Evolutionary conservation across 2,797 vertebrate genomes (phyloP).

Genomic region (Falco peregrinus): DNA sequence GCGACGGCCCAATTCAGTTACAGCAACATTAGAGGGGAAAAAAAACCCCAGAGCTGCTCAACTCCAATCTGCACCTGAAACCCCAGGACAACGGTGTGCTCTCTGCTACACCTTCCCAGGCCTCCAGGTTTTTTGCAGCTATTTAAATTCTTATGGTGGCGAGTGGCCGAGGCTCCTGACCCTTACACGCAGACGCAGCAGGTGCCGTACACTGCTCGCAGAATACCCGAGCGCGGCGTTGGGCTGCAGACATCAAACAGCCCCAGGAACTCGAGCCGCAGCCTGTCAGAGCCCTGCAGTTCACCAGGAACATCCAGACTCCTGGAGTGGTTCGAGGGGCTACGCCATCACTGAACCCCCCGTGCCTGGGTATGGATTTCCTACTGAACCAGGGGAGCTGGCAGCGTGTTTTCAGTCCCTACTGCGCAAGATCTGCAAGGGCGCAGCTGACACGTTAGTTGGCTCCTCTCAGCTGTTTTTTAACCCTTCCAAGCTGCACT

Average conservation of each 20-base stretch:
- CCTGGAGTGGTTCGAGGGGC: not conserved
- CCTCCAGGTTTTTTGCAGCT: not conserved
- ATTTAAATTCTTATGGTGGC: not conserved
- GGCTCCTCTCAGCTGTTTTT: not conserved
- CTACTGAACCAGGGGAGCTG: too few relatives aligned
- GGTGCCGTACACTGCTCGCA: not conserved
- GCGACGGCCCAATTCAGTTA: rapidly evolving
- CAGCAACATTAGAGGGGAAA: not conserved
- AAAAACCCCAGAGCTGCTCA: not conserved
- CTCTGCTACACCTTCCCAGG: not conserved
- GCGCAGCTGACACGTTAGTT: not conserved
- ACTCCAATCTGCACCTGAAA: not conserved
- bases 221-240: too few relatives aligned
- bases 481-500: not conserved
- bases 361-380: not conserved
- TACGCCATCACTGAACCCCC: too few relatives aligned
- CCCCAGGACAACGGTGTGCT: not conserved
- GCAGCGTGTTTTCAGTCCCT: not conserved
- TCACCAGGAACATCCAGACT: not conserved
- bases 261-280: not conserved
- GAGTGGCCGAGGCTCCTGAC: rapidly evolving
- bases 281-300: not conserved
- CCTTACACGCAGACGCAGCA: not conserved
- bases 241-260: not conserved
- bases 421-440: not conserved